phyloP scores from a whole-genome alignment of 2,797 vertebrate species.

The Poecilia gillii region DNA sequence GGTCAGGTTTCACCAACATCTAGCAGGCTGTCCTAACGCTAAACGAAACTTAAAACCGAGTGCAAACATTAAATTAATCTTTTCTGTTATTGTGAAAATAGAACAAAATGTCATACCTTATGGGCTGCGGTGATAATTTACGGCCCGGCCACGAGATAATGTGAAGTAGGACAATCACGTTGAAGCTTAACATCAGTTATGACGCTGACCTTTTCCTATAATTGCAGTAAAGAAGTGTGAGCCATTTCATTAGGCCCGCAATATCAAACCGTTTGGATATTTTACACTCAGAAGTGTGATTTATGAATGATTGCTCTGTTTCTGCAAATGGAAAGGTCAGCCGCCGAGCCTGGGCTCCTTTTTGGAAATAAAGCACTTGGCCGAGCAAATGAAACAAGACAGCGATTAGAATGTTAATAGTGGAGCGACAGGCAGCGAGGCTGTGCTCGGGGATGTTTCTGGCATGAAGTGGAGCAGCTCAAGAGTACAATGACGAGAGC shows the following conservation, averaged over 20 bases:
- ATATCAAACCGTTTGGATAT: constrained; percentile 74
- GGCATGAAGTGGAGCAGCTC: constrained; percentile 34
- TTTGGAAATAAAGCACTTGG: constrained; percentile 51
- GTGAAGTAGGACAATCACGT: constrained; percentile 65
- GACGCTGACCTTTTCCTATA: constrained; percentile 73
- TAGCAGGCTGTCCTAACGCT: constrained; percentile 64
- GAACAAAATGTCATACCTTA: constrained; percentile 54
- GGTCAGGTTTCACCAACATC: constrained; percentile 55
- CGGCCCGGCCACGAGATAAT: constrained; percentile 52
- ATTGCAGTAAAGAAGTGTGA: constrained; percentile 69
- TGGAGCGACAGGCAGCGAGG: constrained; percentile 42
- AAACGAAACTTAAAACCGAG: constrained; percentile 54
- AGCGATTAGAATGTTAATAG: constrained; percentile 67
- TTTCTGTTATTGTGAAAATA: constrained; percentile 25
- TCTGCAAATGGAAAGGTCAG: constrained; percentile 71
- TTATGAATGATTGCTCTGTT: constrained; percentile 68
- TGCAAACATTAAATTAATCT: constrained; percentile 47
- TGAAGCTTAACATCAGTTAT: constrained; percentile 69
- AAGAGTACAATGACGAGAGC: constrained; percentile 44
- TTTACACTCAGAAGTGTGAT: constrained; percentile 62
- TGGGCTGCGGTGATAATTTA: constrained; percentile 47
- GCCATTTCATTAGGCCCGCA: constrained; percentile 69
- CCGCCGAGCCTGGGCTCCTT: constrained; percentile 24
- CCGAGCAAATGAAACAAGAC: constrained; percentile 65
- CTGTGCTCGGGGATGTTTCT: constrained; percentile 45